Percentiles rank a stretch among this genome's conserved stretches.
These are phyloP conservation scores for Noctua comes DNA, from an alignment of 2,888 invertebrate genomes.

Conservation along the genomic window DNA sequence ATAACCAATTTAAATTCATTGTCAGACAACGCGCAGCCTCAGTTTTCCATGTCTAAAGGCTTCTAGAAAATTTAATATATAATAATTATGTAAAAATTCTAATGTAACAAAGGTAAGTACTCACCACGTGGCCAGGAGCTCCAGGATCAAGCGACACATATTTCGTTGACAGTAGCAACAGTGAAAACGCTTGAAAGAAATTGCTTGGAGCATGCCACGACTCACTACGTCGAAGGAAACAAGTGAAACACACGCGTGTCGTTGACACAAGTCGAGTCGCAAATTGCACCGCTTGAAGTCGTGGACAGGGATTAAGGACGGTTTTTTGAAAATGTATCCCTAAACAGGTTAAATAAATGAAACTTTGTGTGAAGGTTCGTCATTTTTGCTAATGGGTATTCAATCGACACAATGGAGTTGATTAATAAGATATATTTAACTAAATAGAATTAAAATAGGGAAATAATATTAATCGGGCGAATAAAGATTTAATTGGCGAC, in stretches of 20 bases:
- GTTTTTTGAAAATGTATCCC: too few species aligned
- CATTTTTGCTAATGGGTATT: too few species aligned
- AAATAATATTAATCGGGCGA: too few species aligned
- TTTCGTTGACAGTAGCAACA: background rate
- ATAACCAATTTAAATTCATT: background rate
- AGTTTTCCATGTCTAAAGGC: background rate
- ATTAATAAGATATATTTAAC: too few species aligned
- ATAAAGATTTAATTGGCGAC: too few species aligned
- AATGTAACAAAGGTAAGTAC: background rate
- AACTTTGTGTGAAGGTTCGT: too few species aligned
- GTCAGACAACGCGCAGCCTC: background rate
- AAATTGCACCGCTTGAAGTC: background rate
- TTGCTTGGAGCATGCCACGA: background rate
- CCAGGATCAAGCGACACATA: background rate
- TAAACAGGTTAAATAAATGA: too few species aligned
- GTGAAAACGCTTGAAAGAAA: background rate
- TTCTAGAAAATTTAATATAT: background rate
- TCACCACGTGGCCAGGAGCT: background rate
- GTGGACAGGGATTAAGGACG: too few species aligned
- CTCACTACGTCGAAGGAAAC: background rate
- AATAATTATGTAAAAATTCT: too few species aligned
- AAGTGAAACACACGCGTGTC: background rate
- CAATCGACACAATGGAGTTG: too few species aligned
- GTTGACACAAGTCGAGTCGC: background rate
- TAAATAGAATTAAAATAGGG: too few species aligned